Evolutionary conservation across 2,888 invertebrate genomes (phyloP), one percentile per base, ranked within the genome.

Genomic region (Catocala sponsa): DNA sequence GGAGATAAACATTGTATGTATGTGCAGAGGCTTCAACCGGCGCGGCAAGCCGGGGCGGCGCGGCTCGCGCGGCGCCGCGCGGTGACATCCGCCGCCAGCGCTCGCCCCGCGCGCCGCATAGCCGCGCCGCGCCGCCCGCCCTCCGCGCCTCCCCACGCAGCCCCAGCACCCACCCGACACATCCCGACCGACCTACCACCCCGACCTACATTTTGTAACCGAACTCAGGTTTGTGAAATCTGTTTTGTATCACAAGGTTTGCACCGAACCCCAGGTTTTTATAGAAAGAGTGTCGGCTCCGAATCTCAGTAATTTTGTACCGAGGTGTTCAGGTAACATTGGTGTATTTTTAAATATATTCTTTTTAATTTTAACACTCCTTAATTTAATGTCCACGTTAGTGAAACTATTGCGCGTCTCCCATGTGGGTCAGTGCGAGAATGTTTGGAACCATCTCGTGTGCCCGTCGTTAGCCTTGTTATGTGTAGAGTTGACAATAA

Each of bases 21-120:
- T 25, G 11, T 6, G 1, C 77, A 94, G 94, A 75, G 94, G 94
- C 35, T 94, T 94, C 89, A 94, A 94, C 85, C 89, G 94, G 0
- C 94, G 94, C 75, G 91, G 91, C 63, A 90, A 86, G 83, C 90
- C 91, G 25, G 94, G 93, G 2, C 85, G 92, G 43, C 91, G 93
- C 65, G 90, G 91, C 2, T 0, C 46, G 2, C 90, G 90, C 67
- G 87, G 89, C 75, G 84, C 61, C 60, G 77, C 84, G 82, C 86
- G 85, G 86, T 86, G 85, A 88, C 88, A 79, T 80, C 70, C 64
- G 53, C 64, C 67, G 33, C 74, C 67, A 65, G 56, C 72, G 62
- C 70, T 58, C 65, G 46, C 80, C 71, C 76, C 80, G 67, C 55
- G 73, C 70, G 67, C 76, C 74, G 77, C 83, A 80, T 83, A 82